phyloP scores from a whole-genome alignment of 2,797 vertebrate genomes.

The Odontamblyopus rebecca region DNA sequence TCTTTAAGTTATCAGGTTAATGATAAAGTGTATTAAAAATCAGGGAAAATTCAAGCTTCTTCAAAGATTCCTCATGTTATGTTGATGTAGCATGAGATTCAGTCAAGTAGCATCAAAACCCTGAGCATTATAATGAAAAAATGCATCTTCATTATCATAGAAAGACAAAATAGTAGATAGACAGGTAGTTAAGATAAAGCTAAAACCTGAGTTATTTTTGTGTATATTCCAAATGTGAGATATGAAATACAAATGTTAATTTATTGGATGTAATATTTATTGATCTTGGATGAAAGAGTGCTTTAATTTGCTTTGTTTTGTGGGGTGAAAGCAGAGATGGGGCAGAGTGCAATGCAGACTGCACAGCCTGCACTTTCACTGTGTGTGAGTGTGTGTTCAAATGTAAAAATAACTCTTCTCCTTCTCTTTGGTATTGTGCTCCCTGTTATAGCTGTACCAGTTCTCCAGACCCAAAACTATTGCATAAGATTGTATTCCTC shows the following conservation, averaged over 20 bases:
- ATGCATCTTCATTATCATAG: constrained; percentile 22
- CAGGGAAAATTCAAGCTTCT: constrained; percentile 50
- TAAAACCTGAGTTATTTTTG: constrained; percentile 34
- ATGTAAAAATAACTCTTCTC: constrained; percentile 54
- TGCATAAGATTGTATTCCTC: constrained; percentile 69
- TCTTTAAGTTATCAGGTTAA: constrained; percentile 35
- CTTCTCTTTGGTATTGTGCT: constrained; percentile 72
- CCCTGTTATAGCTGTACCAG: constrained; percentile 62
- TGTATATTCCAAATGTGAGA: constrained; percentile 44
- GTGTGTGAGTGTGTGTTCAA: constrained; percentile 30
- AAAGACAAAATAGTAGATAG: constrained; percentile 30
- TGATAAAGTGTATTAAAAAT: constrained; percentile 27
- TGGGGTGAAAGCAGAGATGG: constrained; percentile 51
- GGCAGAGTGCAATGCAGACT: constrained; percentile 52
- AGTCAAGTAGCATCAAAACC: constrained; percentile 57
- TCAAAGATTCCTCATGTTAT: constrained; percentile 40
- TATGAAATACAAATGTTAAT: constrained; percentile 55
- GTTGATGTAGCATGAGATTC: constrained; percentile 63
- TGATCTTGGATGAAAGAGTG: constrained; percentile 59
- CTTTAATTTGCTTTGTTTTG: constrained; percentile 57
- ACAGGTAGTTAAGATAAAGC: constrained; percentile 23
- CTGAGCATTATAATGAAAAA: constrained; percentile 40
- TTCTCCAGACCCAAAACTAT: constrained; percentile 50
- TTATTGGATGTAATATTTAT: constrained; percentile 68
- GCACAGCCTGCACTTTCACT: constrained; percentile 66